Evolutionary conservation across 2,888 invertebrate genomes (phyloP).

Genomic region (Drosophila maculinotata): DNA sequence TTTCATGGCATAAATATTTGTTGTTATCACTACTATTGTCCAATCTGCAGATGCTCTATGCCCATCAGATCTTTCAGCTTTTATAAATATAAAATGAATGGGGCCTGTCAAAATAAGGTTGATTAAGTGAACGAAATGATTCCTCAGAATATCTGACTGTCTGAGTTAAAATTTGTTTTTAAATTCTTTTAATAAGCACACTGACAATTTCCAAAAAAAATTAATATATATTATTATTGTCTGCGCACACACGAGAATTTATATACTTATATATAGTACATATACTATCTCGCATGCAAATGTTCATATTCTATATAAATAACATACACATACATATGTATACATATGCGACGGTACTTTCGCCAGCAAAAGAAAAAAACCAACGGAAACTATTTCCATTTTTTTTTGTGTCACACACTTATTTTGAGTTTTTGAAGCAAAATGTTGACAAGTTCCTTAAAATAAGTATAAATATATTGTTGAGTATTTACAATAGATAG

Average conservation of each 20-base stretch:
- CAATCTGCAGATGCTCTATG: not conserved
- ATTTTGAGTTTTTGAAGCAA: slow-evolving; percentile 54
- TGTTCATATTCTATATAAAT: slow-evolving; percentile 35
- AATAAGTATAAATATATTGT: slow-evolving; percentile 31
- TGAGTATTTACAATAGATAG: slow-evolving; percentile 34
- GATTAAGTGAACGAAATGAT: slow-evolving; percentile 35
- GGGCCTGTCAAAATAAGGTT: slow-evolving; percentile 9
- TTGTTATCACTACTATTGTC: not conserved
- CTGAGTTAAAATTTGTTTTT: slow-evolving; percentile 13
- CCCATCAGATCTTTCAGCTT: not conserved
- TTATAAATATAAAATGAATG: slow-evolving; percentile 3
- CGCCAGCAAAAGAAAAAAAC: slow-evolving; percentile 33
- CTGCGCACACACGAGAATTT: slow-evolving; percentile 24
- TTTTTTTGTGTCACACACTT: slow-evolving; percentile 70
- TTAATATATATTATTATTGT: slow-evolving; percentile 53
- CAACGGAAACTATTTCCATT: slow-evolving; percentile 68
- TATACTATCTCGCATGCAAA: slow-evolving; percentile 37
- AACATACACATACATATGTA: slow-evolving; percentile 3
- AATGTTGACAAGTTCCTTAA: slow-evolving; percentile 54
- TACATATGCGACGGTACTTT: slow-evolving; percentile 29
- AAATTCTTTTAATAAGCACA: slow-evolving; percentile 46
- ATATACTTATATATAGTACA: slow-evolving; percentile 11
- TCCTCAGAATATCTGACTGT: slow-evolving; percentile 23
- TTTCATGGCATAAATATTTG: not conserved
- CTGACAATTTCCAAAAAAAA: slow-evolving; percentile 70